Conservation (phyloP, 2,888 invertebrate genomes). For the Bhutanitis thaidina region DNA sequence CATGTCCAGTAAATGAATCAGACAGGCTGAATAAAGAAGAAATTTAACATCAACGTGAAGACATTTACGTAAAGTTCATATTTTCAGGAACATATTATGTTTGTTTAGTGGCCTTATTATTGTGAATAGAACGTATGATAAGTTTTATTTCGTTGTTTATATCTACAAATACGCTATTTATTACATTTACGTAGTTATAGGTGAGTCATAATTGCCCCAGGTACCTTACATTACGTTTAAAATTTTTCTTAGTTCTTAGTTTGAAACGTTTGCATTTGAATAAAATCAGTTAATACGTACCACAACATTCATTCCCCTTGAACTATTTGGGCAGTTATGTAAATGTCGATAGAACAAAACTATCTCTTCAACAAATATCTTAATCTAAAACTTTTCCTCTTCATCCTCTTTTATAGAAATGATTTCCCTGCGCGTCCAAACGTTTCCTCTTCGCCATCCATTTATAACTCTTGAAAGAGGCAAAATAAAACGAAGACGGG, state of each 20-base stretch:
- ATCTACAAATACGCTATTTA: too few species aligned
- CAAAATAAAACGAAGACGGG: slow-evolving; percentile 43
- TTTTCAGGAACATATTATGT: too few species aligned
- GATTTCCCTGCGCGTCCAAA: slow-evolving; percentile 28
- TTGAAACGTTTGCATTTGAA: not conserved
- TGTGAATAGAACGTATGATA: too few species aligned
- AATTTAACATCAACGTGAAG: too few species aligned
- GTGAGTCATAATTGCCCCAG: too few species aligned
- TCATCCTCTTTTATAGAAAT: slow-evolving; percentile 29
- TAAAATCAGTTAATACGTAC: not conserved
- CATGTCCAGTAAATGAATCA: too few species aligned
- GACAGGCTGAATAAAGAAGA: too few species aligned
- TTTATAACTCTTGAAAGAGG: slow-evolving; percentile 27
- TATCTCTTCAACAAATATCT: slow-evolving; percentile 8
- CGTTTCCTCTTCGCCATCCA: slow-evolving; percentile 22
- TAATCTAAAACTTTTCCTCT: slow-evolving; percentile 17
- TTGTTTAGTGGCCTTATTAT: too few species aligned
- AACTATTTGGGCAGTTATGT: not conserved
- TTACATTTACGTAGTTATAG: too few species aligned
- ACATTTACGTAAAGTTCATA: too few species aligned
- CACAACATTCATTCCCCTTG: not conserved
- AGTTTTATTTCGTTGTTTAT: too few species aligned
- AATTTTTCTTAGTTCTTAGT: not conserved
- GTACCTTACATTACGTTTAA: too few species aligned
- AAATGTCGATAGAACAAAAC: not conserved